Percentiles rank a stretch among this genome's conserved stretches.
phyloP scores from a whole-genome alignment of 1,140 invertebrate genomes.

The Leptopilina clavipes region DNA sequence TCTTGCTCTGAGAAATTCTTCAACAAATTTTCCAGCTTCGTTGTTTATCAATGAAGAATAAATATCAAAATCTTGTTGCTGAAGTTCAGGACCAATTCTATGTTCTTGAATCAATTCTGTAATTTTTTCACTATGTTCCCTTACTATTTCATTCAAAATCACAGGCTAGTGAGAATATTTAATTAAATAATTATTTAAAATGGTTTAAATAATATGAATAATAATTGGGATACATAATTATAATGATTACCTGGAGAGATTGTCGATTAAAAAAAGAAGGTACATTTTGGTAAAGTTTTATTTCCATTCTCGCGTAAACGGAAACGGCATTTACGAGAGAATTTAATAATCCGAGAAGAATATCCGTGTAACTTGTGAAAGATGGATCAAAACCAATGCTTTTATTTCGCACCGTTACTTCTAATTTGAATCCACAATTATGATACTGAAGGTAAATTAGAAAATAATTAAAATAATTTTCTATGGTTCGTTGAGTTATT shows the following conservation, averaged over 20 bases:
- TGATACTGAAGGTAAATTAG: constrained; percentile 71
- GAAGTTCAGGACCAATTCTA: constrained; percentile 81
- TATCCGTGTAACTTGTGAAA: constrained; percentile 83
- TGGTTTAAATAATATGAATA: background rate
- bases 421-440: constrained; percentile 86
- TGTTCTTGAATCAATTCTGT: constrained; percentile 80
- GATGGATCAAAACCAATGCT: constrained; percentile 86
- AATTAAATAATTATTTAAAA: constrained; percentile 1
- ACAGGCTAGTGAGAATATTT: constrained; percentile 76
- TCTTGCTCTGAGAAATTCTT: constrained; percentile 80
- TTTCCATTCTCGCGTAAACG: constrained; percentile 77
- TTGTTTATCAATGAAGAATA: constrained; percentile 88
- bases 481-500: too few species aligned
- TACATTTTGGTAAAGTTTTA: constrained; percentile 78
- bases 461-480: background rate
- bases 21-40: constrained; percentile 80
- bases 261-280: constrained; percentile 49
- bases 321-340: constrained; percentile 59
- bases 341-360: constrained; percentile 83
- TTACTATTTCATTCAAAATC: constrained; percentile 80
- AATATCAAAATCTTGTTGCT: constrained; percentile 86
- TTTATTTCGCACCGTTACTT: constrained; percentile 81
- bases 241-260: constrained; percentile 70
- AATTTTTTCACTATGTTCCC: constrained; percentile 77
- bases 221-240: constrained; percentile 5